phyloP scores from a whole-genome alignment of 2,113 vertebrate species.

The Panthera tigris region DNA sequence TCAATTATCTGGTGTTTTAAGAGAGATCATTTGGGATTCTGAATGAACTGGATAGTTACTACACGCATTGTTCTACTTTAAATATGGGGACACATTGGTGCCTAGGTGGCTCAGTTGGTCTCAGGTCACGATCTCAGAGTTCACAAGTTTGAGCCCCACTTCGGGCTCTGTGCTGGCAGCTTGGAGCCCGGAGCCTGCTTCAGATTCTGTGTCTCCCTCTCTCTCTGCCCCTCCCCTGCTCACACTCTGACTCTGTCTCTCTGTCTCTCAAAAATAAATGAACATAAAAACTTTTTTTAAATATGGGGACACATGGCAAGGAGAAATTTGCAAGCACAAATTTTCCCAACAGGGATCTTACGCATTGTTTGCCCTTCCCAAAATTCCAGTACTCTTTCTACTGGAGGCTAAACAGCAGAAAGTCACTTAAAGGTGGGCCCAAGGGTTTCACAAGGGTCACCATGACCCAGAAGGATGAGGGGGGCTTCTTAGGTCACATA shows the following conservation, averaged over 20 bases:
- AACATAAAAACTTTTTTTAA: background rate
- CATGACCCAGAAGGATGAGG: background rate
- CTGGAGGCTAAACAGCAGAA: background rate
- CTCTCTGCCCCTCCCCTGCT: no score
- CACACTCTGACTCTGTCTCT: no score
- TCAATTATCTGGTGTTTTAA: background rate
- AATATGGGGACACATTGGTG: background rate
- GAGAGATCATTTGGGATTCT: background rate
- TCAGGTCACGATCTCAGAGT: no score
- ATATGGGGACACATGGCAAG: background rate
- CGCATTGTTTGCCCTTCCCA: background rate
- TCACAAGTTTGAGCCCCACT: no score
- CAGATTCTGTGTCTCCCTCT: no score
- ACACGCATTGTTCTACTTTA: background rate
- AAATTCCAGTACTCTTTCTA: background rate
- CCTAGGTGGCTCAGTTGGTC: no score
- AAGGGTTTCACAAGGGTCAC: background rate
- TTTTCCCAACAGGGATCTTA: background rate
- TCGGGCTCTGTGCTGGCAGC: no score
- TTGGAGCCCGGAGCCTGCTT: no score
- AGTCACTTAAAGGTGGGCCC: background rate
- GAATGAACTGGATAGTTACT: background rate
- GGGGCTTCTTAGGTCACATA: background rate
- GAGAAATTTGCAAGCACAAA: background rate
- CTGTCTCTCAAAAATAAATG: no score